A percentile compares a stretch with the other conserved stretches of the same genome.
These are phyloP conservation scores for Pangasius larnaudii DNA, from an alignment of 2,797 vertebrate species.

Conservation along the genomic window DNA sequence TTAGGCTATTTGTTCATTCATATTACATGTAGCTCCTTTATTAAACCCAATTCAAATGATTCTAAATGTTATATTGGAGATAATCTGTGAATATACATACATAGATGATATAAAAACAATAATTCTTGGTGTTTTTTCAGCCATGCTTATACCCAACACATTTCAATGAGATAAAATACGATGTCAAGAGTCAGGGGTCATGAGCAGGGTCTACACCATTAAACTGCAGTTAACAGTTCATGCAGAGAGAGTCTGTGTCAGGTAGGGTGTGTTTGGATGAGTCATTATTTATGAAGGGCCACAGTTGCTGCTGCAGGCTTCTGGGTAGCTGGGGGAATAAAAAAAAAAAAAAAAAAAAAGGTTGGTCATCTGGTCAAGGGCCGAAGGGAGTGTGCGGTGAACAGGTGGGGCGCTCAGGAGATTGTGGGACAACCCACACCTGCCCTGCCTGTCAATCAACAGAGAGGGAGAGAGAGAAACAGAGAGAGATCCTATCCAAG, in stretches of 20 bases:
- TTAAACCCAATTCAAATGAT: background rate
- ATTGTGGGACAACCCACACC: slow-evolving; percentile 72
- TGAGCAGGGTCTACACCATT: slow-evolving; percentile 53
- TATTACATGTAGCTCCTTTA: background rate
- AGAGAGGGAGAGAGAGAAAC: slow-evolving; percentile 5
- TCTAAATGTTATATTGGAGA: background rate
- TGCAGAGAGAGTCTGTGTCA: slow-evolving; percentile 51
- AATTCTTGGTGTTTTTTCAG: background rate
- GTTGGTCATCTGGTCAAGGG: slow-evolving; percentile 82
- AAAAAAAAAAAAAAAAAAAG: slow-evolving; percentile 66
- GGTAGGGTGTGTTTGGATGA: slow-evolving; percentile 64
- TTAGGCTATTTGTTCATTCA: background rate
- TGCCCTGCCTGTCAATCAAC: slow-evolving; percentile 81
- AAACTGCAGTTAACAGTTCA: slow-evolving; percentile 67
- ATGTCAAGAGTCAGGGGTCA: slow-evolving; percentile 62
- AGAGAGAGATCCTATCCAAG: slow-evolving; percentile 12
- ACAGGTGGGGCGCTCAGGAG: slow-evolving; percentile 75
- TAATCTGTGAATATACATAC: background rate
- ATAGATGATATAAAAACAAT: slow-evolving; percentile 22
- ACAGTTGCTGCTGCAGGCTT: slow-evolving; percentile 65
- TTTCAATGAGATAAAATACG: slow-evolving; percentile 39
- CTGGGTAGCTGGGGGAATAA: slow-evolving; percentile 64
- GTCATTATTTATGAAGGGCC: slow-evolving; percentile 76
- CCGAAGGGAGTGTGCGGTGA: slow-evolving; percentile 68
- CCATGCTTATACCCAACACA: slow-evolving; percentile 3